Evolutionary conservation across 2,113 vertebrate species (phyloP).

Genomic region (Rafetus swinhoei): DNA sequence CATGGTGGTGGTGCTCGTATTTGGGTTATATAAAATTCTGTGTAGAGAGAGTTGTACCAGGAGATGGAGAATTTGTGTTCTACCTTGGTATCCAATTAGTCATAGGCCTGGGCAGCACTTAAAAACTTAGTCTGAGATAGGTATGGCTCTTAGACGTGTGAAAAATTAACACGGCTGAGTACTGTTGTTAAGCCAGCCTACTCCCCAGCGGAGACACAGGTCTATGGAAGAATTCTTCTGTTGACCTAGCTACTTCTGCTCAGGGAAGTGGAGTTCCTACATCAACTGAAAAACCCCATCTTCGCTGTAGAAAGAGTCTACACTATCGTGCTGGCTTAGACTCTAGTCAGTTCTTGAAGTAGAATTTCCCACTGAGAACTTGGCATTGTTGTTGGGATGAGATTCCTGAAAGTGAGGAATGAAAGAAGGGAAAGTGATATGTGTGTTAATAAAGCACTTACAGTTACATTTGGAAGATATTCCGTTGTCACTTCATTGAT

Average conservation of each 20-base stretch:
- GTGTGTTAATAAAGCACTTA: background rate
- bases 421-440: background rate
- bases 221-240: background rate
- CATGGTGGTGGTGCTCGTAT: background rate
- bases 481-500: background rate
- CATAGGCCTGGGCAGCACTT: background rate
- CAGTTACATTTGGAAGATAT: background rate
- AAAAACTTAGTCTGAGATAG: background rate
- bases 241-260: background rate
- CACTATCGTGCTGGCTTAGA: background rate
- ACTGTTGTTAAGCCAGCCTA: background rate
- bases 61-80: background rate
- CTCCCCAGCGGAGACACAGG: background rate
- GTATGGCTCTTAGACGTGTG: background rate
- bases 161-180: background rate
- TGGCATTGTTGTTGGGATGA: background rate
- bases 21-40: background rate
- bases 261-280: background rate
- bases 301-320: background rate
- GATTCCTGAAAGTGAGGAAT: background rate
- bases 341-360: background rate
- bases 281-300: background rate
- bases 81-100: background rate
- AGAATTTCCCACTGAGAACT: background rate
- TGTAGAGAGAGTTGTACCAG: background rate